Percentiles rank a stretch among this genome's conserved stretches.
Evolutionary conservation across 2,113 vertebrate genomes (phyloP).

Genomic region (Ceyx melanurus): DNA sequence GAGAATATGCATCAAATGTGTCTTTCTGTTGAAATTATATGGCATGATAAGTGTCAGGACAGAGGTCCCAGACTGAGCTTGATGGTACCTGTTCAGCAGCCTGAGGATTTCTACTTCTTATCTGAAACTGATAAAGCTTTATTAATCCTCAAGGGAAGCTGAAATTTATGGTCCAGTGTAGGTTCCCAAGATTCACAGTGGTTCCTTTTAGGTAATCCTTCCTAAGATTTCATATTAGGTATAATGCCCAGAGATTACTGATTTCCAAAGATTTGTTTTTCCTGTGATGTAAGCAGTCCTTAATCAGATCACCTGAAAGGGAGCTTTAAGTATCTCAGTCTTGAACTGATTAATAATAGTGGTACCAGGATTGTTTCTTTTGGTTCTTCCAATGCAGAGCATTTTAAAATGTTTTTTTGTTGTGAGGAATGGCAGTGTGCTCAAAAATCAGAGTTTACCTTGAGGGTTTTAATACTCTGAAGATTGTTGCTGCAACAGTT

Average conservation of each 20-base stretch:
- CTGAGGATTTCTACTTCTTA: slow-evolving; percentile 35
- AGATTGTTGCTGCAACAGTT: not conserved
- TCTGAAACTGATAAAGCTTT: slow-evolving; percentile 60
- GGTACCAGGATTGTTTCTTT: slow-evolving; percentile 1
- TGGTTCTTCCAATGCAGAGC: slow-evolving; percentile 4
- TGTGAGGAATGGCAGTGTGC: not conserved
- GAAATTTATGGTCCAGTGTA: slow-evolving; percentile 38
- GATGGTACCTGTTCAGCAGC: not conserved
- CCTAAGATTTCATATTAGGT: slow-evolving; percentile 64
- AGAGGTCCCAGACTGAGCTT: not conserved
- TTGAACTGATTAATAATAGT: slow-evolving; percentile 14
- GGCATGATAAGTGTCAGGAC: not conserved
- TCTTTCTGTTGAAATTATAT: not conserved
- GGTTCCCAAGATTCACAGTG: slow-evolving; percentile 50
- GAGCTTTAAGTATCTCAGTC: not conserved
- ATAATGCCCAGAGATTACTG: slow-evolving; percentile 58
- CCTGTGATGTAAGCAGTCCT: not conserved
- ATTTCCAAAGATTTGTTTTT: slow-evolving; percentile 60
- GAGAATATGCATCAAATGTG: not conserved
- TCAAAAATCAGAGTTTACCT: slow-evolving; percentile 21
- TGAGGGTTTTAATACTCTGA: not conserved
- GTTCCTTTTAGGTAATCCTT: slow-evolving; percentile 62
- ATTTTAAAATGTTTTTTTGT: not conserved
- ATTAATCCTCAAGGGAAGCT: slow-evolving; percentile 4
- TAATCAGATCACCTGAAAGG: slow-evolving; percentile 49